Percentiles rank a stretch among this genome's conserved stretches.
These are phyloP conservation scores for Euwallacea fornicatus DNA, from an alignment of 1,140 invertebrate species.

Conservation along the genomic window DNA sequence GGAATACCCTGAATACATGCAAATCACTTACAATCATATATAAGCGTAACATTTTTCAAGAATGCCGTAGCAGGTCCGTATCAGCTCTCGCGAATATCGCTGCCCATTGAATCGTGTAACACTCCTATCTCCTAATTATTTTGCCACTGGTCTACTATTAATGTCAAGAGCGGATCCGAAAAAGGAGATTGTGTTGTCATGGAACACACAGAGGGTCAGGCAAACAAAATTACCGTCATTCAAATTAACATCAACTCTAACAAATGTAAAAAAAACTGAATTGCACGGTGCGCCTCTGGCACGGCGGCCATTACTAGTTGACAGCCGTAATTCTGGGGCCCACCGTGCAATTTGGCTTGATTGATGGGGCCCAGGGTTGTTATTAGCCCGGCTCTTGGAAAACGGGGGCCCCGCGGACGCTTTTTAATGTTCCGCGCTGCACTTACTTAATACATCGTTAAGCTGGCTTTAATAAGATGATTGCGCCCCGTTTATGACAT, in stretches of 20 bases:
- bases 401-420: background rate
- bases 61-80: too few species aligned
- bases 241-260: background rate
- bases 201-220: background rate
- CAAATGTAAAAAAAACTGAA: background rate
- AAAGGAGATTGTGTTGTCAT: too few species aligned
- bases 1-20: too few species aligned
- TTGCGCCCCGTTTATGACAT: background rate
- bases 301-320: background rate
- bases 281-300: background rate
- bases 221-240: background rate
- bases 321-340: conserved; percentile 5
- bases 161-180: too few species aligned
- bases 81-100: too few species aligned
- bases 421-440: background rate
- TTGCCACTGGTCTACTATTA: too few species aligned
- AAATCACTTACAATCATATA: too few species aligned
- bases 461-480: background rate
- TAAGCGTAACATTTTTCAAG: too few species aligned
- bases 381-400: conserved; percentile 7
- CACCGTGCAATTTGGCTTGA: conserved; percentile 8
- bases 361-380: conserved; percentile 14
- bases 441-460: background rate
- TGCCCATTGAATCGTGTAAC: too few species aligned
- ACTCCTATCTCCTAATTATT: too few species aligned